Percentiles rank a stretch among this genome's conserved stretches.
Conservation (phyloP, 2,113 vertebrate species). For the Raphicerus campestris region DNA sequence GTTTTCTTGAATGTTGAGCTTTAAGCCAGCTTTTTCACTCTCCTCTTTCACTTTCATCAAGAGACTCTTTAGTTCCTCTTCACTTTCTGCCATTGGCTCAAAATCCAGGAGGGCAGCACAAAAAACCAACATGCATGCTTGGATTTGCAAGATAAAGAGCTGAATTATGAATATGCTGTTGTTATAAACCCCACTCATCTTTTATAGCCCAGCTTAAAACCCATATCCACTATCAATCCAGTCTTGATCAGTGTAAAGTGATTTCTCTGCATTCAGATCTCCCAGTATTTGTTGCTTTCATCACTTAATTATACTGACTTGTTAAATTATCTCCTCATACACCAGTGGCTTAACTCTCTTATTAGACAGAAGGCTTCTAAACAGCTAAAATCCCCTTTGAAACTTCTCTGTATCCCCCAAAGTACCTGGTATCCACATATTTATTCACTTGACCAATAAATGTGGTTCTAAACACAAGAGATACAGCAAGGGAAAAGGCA, state of each 20-base stretch:
- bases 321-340: background rate
- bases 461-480: background rate
- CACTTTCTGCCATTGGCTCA: background rate
- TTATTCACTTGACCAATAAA: background rate
- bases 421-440: background rate
- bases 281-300: background rate
- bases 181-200: background rate
- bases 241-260: background rate
- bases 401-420: background rate
- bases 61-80: background rate
- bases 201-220: background rate
- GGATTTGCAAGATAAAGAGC: background rate
- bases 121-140: background rate
- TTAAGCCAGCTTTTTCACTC: background rate
- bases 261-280: background rate
- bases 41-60: background rate
- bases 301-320: background rate
- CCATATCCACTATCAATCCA: background rate
- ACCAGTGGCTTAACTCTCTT: background rate
- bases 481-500: background rate
- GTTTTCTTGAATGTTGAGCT: background rate
- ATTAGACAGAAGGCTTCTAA: background rate
- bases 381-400: background rate
- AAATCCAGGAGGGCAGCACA: background rate
- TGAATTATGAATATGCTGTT: background rate